Base-by-base conservation (phyloP, 2,888 invertebrate species). In the Drosophila emarginata region DNA sequence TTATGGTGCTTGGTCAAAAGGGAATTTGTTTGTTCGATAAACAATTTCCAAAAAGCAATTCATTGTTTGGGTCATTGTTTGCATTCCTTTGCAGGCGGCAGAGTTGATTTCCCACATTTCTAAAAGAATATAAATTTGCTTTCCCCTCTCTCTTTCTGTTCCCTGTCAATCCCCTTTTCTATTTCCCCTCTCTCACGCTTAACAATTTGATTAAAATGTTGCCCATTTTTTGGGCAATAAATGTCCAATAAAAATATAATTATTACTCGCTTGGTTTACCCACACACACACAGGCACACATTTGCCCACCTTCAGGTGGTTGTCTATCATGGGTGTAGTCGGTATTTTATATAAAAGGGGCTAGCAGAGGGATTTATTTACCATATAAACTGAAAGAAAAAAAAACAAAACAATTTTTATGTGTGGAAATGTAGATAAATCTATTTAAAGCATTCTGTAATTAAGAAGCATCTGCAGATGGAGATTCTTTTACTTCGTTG, bases 181-280 rank as follows among this genome's bases (percentile, higher is more conserved):
- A 7, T n/a, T 15, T 21, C 23, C n/a, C 37, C 14, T 15, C 23
- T 11, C 56, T 23, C 4, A 21, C 45, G 45, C 45, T 45, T 21
- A 61, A 61, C 57, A 72, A 79, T 74, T 78, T 88, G 84, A 88
- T 88, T 89, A 88, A 82, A 87, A 79, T 86, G 79, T 88, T 80
- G 75, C 61, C 66, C 73, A 70, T 66, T 74, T 78, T 66, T 71
- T 73, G 84, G 82, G 89, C 88, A 90, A 90, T 90, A 90, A 90
- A 89, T 90, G 90, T 90, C 90, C 87, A 90, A 90, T 90, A 89
- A 90, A 90, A 88, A 89, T 89, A 90, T 90, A 90, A 90, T 89
- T 90, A 89, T 89, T 88, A 88, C 89, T 81, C 85, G 77, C 79
- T 78, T 72, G 81, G 79, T 79, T 79, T 76, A 76, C 88, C 81